Percentiles rank a stretch among this genome's conserved stretches.
Evolutionary conservation across 2,797 vertebrate genomes (phyloP).

Genomic region (Manis javanica): DNA sequence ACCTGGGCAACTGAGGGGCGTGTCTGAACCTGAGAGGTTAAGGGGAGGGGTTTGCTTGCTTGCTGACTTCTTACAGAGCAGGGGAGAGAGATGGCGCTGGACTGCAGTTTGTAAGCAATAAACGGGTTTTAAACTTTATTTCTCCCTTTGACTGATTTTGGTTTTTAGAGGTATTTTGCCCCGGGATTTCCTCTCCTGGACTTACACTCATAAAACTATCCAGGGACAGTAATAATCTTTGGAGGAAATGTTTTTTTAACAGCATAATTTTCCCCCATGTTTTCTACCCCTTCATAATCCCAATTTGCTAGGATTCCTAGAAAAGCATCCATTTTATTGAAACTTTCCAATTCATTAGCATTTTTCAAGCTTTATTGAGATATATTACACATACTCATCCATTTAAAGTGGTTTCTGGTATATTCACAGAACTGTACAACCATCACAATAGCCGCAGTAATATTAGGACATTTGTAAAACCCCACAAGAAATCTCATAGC

Average conservation of each 20-base stretch:
- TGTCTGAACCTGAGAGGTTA: too few relatives aligned
- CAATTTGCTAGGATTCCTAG: constrained; percentile 46
- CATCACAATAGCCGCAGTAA: background rate
- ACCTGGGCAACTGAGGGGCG: too few relatives aligned
- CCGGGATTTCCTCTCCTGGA: too few relatives aligned
- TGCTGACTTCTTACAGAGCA: too few relatives aligned
- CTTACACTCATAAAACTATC: background rate
- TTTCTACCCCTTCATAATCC: constrained; percentile 39
- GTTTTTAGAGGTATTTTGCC: too few relatives aligned
- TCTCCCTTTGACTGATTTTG: too few relatives aligned
- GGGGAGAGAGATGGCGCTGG: too few relatives aligned
- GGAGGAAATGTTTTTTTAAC: constrained; percentile 41
- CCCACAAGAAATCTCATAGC: background rate
- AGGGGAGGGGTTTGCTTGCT: too few relatives aligned
- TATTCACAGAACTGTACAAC: background rate
- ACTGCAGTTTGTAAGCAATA: too few relatives aligned
- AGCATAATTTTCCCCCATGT: background rate
- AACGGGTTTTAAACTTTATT: too few relatives aligned
- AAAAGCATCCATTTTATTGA: constrained; percentile 42
- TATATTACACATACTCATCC: background rate
- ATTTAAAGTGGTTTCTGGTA: background rate
- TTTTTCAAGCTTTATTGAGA: background rate
- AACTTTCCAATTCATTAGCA: constrained; percentile 51
- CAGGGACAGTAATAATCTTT: background rate
- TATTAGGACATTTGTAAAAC: background rate